A percentile compares a stretch with the other conserved stretches of the same genome.
Evolutionary conservation across 2,113 vertebrate species (phyloP).

Genomic region (Coreoperca whiteheadi): DNA sequence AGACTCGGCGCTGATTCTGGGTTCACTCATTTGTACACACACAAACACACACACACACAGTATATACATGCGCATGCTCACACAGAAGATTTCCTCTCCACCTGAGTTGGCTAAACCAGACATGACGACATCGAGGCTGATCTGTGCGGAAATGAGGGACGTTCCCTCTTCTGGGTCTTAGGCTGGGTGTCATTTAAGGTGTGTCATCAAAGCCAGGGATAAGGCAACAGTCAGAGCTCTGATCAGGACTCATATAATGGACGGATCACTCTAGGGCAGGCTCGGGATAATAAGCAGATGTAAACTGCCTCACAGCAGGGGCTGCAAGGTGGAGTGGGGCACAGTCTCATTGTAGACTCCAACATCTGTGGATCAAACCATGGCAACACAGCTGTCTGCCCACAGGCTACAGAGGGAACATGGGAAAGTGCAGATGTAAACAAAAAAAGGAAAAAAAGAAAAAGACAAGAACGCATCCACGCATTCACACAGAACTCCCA

Average conservation of each 20-base stretch:
- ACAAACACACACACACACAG: background rate
- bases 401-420: slow-evolving; percentile 58
- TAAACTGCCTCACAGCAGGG: slow-evolving; percentile 69
- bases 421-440: slow-evolving; percentile 50
- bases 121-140: slow-evolving; percentile 62
- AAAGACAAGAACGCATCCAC: slow-evolving; percentile 23
- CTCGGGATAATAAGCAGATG: slow-evolving; percentile 69
- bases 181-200: slow-evolving; percentile 58
- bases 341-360: slow-evolving; percentile 41
- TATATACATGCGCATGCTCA: slow-evolving; percentile 28
- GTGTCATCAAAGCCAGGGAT: slow-evolving; percentile 66
- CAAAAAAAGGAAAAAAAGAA: slow-evolving; percentile 20
- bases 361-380: slow-evolving; percentile 72
- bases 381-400: slow-evolving; percentile 79
- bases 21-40: slow-evolving; percentile 16
- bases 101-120: slow-evolving; percentile 58
- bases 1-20: background rate
- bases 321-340: slow-evolving; percentile 54
- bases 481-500: slow-evolving; percentile 23
- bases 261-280: slow-evolving; percentile 51
- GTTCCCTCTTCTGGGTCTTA: slow-evolving; percentile 41
- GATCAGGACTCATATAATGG: slow-evolving; percentile 50
- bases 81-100: slow-evolving; percentile 46
- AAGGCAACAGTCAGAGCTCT: slow-evolving; percentile 44
- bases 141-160: slow-evolving; percentile 59